These are phyloP conservation scores for Halocaridina rubra DNA, from an alignment of 2,888 invertebrate genomes.

Conservation along the genomic window DNA sequence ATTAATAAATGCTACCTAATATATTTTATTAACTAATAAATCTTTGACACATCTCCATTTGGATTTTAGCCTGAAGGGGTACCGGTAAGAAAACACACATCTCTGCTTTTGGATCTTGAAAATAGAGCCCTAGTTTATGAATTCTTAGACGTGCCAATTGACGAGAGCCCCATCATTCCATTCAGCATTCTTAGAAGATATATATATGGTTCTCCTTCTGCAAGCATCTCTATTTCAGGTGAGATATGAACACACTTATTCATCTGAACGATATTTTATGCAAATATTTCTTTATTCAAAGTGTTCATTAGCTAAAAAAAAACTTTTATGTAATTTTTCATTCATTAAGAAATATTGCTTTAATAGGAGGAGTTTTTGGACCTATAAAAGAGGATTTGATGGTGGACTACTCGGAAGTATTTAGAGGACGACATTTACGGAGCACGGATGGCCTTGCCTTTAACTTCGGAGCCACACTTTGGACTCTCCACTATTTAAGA, in stretches of 20 bases:
- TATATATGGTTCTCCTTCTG: slow-evolving; percentile 72
- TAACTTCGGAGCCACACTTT: slow-evolving; percentile 56
- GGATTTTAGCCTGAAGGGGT: slow-evolving; percentile 73
- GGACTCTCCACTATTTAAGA: slow-evolving; percentile 69
- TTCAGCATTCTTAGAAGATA: slow-evolving; percentile 71
- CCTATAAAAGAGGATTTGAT: slow-evolving; percentile 68
- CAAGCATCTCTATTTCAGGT: slow-evolving; percentile 70
- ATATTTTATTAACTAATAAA: no score
- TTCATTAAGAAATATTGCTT: no score
- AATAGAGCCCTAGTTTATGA: slow-evolving; percentile 70
- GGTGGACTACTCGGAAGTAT: slow-evolving; percentile 65
- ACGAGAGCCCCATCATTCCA: slow-evolving; percentile 72
- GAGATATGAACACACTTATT: slow-evolving; percentile 67
- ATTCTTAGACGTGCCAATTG: slow-evolving; percentile 72
- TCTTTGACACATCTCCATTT: no score
- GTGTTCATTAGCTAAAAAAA: no score
- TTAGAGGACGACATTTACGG: slow-evolving; percentile 67
- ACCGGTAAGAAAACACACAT: slow-evolving; percentile 72
- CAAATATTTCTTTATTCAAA: neutral
- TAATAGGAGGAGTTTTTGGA: slow-evolving; percentile 67
- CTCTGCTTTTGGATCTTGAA: slow-evolving; percentile 72
- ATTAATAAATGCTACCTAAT: no score
- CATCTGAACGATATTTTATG: neutral
- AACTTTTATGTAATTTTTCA: no score
- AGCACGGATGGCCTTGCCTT: slow-evolving; percentile 49